Conservation (phyloP, 2,888 invertebrate genomes). For the Ectemnius cavifrons region DNA sequence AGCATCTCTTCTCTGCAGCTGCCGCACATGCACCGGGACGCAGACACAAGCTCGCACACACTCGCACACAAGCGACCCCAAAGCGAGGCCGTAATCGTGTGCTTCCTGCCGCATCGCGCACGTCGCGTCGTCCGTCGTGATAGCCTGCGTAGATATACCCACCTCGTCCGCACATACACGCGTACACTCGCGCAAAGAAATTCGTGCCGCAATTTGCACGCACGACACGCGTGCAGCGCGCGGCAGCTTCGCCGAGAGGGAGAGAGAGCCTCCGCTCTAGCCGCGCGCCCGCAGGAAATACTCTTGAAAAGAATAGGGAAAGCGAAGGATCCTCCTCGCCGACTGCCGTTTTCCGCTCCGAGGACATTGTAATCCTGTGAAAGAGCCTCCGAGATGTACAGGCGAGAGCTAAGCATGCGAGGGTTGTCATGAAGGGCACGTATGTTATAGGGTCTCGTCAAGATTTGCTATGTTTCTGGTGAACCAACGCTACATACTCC, state of each 20-base stretch:
- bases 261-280: too few species aligned
- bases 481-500: too few species aligned
- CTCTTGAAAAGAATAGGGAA: not conserved
- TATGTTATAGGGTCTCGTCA: too few species aligned
- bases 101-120: slow-evolving; percentile 72
- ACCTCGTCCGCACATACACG: slow-evolving; percentile 47
- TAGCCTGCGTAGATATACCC: slow-evolving; percentile 60
- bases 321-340: not conserved
- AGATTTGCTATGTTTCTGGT: too few species aligned
- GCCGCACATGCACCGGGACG: slow-evolving; percentile 53
- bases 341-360: not conserved
- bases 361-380: too few species aligned
- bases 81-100: slow-evolving; percentile 69
- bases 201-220: slow-evolving; percentile 38
- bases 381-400: too few species aligned
- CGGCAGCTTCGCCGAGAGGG: not conserved
- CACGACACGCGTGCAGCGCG: slow-evolving; percentile 12
- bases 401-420: too few species aligned
- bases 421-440: too few species aligned
- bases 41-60: not conserved
- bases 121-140: slow-evolving; percentile 66
- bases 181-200: slow-evolving; percentile 65
- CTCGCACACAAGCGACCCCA: slow-evolving; percentile 52
- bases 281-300: not conserved
- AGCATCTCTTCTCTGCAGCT: slow-evolving; percentile 59